Evolutionary conservation across 2,113 vertebrate species (phyloP).

Genomic region (Aegotheles bennettii): DNA sequence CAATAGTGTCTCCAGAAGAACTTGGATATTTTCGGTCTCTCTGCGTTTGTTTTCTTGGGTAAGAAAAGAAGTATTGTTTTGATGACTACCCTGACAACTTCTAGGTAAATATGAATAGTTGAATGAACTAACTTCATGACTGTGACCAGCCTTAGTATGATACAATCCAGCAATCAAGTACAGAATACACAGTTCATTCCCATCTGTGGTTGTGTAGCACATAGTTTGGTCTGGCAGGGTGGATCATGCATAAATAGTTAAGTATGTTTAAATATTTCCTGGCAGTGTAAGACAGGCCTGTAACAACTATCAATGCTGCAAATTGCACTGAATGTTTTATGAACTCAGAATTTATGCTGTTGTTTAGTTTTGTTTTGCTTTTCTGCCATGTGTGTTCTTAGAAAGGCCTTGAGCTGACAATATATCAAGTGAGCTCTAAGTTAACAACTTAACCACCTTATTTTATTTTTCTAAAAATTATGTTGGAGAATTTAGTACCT

Average conservation of each 20-base stretch:
- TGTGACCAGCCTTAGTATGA: not conserved
- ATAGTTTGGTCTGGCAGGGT: not conserved
- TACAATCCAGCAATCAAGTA: not conserved
- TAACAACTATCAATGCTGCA: not conserved
- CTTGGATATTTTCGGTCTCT: not conserved
- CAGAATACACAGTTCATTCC: not conserved
- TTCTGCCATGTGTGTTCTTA: constrained; percentile 25
- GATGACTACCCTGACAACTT: not conserved
- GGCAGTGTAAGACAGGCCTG: not conserved
- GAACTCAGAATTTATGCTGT: constrained; percentile 41
- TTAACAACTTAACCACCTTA: constrained; percentile 44
- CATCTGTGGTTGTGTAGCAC: not conserved
- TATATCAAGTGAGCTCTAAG: constrained; percentile 16
- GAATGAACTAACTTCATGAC: not conserved
- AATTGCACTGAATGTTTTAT: constrained; percentile 22
- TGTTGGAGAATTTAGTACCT: constrained; percentile 28
- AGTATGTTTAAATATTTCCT: constrained; percentile 13
- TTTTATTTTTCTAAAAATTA: constrained; percentile 48
- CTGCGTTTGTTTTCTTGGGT: not conserved
- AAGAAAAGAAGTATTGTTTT: not conserved
- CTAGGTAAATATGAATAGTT: not conserved
- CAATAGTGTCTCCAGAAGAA: not conserved
- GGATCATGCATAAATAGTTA: not conserved
- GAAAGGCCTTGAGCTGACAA: constrained; percentile 17
- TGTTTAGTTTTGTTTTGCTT: constrained; percentile 45